phyloP scores from a whole-genome alignment of 2,113 vertebrate species.

The Stercorarius parasiticus region DNA sequence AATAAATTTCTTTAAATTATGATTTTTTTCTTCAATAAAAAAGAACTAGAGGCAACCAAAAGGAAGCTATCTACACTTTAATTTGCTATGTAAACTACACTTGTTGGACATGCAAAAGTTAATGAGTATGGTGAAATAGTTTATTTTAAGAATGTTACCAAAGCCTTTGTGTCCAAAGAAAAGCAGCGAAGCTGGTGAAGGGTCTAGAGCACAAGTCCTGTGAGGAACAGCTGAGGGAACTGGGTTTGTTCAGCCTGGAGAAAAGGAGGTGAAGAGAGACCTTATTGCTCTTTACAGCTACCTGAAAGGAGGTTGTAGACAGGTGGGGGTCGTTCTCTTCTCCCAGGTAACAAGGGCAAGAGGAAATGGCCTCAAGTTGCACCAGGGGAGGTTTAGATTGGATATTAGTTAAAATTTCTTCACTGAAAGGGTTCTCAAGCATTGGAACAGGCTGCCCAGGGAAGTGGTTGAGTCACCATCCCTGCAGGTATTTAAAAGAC shows the following conservation, averaged over 20 bases:
- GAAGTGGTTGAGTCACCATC: not conserved
- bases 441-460: not conserved
- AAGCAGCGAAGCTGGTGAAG: not conserved
- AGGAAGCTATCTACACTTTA: not conserved
- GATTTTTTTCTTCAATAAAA: not conserved
- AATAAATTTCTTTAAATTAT: not conserved
- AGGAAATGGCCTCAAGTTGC: not conserved
- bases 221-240: not conserved
- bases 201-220: not conserved
- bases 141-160: not conserved
- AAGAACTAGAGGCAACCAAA: not conserved
- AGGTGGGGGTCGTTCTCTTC: not conserved
- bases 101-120: not conserved
- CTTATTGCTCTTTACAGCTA: not conserved
- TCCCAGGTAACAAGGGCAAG: not conserved
- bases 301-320: not conserved
- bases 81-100: not conserved
- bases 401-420: not conserved
- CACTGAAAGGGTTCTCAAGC: not conserved
- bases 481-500: not conserved
- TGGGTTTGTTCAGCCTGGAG: not conserved
- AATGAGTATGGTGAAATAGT: not conserved
- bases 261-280: not conserved
- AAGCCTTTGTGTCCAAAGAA: not conserved
- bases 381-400: not conserved